Base-by-base conservation (phyloP, 2,797 vertebrate species). In the Lepilemur septentrionalis region DNA sequence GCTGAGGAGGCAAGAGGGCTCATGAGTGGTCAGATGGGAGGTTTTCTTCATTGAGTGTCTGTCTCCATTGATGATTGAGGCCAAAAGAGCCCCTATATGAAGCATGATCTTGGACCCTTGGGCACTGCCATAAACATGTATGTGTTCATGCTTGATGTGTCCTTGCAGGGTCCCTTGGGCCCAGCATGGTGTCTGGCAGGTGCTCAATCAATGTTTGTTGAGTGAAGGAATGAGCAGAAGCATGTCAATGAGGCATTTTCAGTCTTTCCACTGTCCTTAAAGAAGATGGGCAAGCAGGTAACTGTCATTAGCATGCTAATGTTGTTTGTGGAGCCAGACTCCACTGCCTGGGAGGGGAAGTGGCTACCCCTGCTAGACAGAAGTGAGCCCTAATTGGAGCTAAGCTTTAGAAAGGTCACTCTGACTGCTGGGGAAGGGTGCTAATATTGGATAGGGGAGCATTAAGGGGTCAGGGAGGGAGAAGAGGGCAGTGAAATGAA, bases 311-410 rank as follows among this genome's bases (percentile, higher is more conserved):
- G 84, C 61, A 82, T 80, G 87, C 69, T 89, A 43, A 93, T 80
- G 22, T 83, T 96, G 92, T 97, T 96, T 89, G 92, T 83, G 70
- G 92, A 97, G 70, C 79, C 28, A 46, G 65, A 90, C 65, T 93
- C 75, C 55, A 38, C 13, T 0, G 15, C 63, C 25, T 5, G 65
- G 50, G 75, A 96, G 61, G 55, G 93, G 94, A 96, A 97, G 89
- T 96, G 80, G 70, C 94, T 75, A 83, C 14, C 25, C 52, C 63
- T 69, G 65, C 23, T 89, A 70, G 57, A 92, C 28, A 61, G 57
- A 70, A 91, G 48, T 89, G 59, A 22, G 28, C 43, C 59, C 35
- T 93, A 70, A 83, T 41, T 87, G 48, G 55, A 97, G 87, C 84
- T 76, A 91, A 95, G 92, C 41, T 96, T 97, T 95, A 22, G 30